Percentiles rank a stretch among this genome's conserved stretches.
These are phyloP conservation scores for Pomacea maculata DNA, from an alignment of 1,140 invertebrate genomes.

Conservation along the genomic window DNA sequence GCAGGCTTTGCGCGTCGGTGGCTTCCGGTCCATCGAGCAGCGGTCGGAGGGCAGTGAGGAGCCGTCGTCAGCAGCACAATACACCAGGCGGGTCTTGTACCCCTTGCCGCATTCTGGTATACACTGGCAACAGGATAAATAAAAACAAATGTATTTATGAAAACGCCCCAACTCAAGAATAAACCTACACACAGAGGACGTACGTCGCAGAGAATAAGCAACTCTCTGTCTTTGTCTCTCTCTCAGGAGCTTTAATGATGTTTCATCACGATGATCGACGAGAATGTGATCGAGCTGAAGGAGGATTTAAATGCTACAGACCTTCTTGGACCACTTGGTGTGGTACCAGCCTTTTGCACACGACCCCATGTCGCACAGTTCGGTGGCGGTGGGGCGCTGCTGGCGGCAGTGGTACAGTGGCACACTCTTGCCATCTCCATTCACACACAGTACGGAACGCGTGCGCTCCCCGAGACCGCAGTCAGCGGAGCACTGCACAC, in stretches of 20 bases:
- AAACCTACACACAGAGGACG: not conserved
- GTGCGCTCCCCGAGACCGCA: conserved; percentile 73
- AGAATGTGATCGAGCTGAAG: too few species aligned
- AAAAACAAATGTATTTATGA: not conserved
- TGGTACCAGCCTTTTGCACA: conserved; percentile 57
- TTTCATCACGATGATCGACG: too few species aligned
- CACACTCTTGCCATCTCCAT: conserved; percentile 63
- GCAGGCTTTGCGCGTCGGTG: conserved; percentile 48
- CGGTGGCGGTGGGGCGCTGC: conserved; percentile 54
- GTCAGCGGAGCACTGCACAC: conserved; percentile 71
- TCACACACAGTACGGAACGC: conserved; percentile 72
- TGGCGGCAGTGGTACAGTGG: conserved; percentile 57
- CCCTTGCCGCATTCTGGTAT: conserved; percentile 73
- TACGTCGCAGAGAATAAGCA: too few species aligned
- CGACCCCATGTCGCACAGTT: conserved; percentile 69
- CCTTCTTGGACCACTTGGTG: conserved; percentile 50
- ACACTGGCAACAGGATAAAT: conserved; percentile 68
- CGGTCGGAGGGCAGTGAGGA: conserved; percentile 39
- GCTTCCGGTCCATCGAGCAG: conserved; percentile 45
- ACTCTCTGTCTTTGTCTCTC: too few species aligned
- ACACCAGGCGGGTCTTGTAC: conserved; percentile 69
- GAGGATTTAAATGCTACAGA: conserved; percentile 14
- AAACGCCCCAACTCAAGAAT: not conserved
- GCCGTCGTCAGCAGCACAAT: conserved; percentile 54
- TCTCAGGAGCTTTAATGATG: too few species aligned